These are phyloP conservation scores for Battus philenor DNA, from an alignment of 1,140 invertebrate genomes.

Conservation along the genomic window DNA sequence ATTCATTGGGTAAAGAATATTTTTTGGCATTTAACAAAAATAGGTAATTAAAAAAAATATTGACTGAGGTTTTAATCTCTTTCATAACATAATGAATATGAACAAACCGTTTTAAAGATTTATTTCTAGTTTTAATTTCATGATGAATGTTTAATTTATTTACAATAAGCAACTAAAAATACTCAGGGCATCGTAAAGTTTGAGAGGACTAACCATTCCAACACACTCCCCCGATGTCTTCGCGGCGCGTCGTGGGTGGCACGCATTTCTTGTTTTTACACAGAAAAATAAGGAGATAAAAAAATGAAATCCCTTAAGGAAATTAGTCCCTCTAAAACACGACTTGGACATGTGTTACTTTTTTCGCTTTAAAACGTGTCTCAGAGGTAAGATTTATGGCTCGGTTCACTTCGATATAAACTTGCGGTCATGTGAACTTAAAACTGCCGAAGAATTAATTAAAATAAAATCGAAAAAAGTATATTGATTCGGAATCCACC, in stretches of 20 bases:
- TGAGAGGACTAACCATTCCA: constrained; percentile 5
- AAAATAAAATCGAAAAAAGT: constrained; percentile 27
- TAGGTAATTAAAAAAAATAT: too few species aligned
- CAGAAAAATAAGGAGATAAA: constrained; percentile 41
- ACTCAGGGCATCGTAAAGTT: constrained; percentile 4
- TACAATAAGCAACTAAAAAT: too few species aligned
- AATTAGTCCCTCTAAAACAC: constrained; percentile 73
- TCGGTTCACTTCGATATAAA: constrained; percentile 44
- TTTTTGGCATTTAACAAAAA: too few species aligned
- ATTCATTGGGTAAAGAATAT: too few species aligned
- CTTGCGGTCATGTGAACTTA: constrained; percentile 51
- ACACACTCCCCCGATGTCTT: neutral
- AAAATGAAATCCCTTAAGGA: constrained; percentile 58
- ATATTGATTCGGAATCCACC: too few species aligned
- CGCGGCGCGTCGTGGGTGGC: constrained; percentile 57
- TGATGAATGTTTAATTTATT: too few species aligned
- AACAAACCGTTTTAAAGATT: too few species aligned
- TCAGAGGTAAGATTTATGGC: constrained; percentile 60
- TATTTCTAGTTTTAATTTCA: too few species aligned
- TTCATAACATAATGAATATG: too few species aligned
- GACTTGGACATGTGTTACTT: constrained; percentile 68
- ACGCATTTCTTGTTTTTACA: constrained; percentile 48
- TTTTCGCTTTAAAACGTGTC: constrained; percentile 67
- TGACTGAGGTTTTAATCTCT: too few species aligned
- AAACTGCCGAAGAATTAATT: constrained; percentile 40